Percentiles rank a stretch among this genome's conserved stretches.
These are phyloP conservation scores for Dryococelus australis DNA, from an alignment of 2,888 invertebrate species.

Conservation along the genomic window DNA sequence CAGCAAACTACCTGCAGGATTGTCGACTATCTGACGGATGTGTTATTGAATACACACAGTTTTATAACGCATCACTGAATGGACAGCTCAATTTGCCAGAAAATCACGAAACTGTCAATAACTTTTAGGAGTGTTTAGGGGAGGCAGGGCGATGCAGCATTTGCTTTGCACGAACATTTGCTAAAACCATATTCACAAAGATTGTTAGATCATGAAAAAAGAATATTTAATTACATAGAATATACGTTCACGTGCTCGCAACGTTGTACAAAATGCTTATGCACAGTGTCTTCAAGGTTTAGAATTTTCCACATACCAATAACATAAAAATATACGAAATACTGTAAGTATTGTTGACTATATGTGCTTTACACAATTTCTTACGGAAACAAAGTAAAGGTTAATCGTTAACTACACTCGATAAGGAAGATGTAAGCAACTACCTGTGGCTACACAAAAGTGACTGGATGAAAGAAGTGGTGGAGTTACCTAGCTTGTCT, in stretches of 20 bases:
- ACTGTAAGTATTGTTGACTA: background rate
- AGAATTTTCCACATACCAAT: background rate
- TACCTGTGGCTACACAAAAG: too few relatives aligned
- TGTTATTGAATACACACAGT: background rate
- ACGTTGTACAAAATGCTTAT: background rate
- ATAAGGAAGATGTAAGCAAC: too few relatives aligned
- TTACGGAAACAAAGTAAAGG: too few relatives aligned
- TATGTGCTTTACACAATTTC: too few relatives aligned
- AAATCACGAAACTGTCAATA: background rate
- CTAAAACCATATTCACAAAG: background rate
- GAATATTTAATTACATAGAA: background rate
- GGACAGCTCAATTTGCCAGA: background rate
- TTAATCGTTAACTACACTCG: too few relatives aligned
- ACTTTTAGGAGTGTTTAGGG: background rate
- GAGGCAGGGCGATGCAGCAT: background rate
- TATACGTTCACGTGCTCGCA: background rate
- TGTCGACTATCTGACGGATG: background rate
- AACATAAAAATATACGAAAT: background rate
- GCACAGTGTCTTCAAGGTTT: background rate
- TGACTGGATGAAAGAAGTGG: too few relatives aligned
- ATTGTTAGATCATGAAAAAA: background rate
- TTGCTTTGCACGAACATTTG: background rate
- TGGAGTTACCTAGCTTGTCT: too few relatives aligned
- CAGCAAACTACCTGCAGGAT: too few relatives aligned
- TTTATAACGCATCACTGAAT: background rate